phyloP scores from a whole-genome alignment of 2,797 vertebrate species.

The Hoplostethus mediterraneus region DNA sequence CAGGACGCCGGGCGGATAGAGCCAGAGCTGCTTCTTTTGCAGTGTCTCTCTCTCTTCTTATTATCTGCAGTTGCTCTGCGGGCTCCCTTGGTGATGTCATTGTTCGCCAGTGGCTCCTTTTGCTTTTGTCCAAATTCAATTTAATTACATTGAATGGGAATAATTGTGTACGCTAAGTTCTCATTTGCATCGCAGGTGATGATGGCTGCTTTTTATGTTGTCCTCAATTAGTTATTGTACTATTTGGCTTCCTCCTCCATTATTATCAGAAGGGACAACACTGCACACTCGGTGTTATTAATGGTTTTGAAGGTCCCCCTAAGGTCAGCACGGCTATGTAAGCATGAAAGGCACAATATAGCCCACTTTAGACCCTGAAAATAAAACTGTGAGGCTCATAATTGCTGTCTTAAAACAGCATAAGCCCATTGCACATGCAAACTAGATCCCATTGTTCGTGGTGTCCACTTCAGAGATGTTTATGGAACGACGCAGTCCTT shows the following conservation, averaged over 20 bases:
- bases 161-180: constrained; percentile 39
- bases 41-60: constrained; percentile 23
- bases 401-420: constrained; percentile 5
- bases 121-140: constrained; percentile 42
- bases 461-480: not conserved
- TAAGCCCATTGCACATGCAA: constrained; percentile 16
- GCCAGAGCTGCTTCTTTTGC: constrained; percentile 11
- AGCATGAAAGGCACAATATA: constrained; percentile 26
- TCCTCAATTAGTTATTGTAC: constrained; percentile 23
- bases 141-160: constrained; percentile 47
- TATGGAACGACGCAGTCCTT: not conserved
- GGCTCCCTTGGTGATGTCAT: constrained; percentile 16
- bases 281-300: constrained; percentile 11
- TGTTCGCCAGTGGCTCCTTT: not conserved
- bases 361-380: not conserved
- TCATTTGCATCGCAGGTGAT: constrained; percentile 51
- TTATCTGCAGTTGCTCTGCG: constrained; percentile 34
- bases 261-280: constrained; percentile 30
- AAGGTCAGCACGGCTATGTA: constrained; percentile 5
- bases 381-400: constrained; percentile 3
- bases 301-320: constrained; percentile 47
- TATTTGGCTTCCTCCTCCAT: constrained; percentile 8
- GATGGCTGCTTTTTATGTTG: constrained; percentile 30
- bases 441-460: constrained; percentile 16
- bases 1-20: constrained; percentile 11